Conservation (phyloP, 2,888 invertebrate genomes). For the Melitaea athalia region DNA sequence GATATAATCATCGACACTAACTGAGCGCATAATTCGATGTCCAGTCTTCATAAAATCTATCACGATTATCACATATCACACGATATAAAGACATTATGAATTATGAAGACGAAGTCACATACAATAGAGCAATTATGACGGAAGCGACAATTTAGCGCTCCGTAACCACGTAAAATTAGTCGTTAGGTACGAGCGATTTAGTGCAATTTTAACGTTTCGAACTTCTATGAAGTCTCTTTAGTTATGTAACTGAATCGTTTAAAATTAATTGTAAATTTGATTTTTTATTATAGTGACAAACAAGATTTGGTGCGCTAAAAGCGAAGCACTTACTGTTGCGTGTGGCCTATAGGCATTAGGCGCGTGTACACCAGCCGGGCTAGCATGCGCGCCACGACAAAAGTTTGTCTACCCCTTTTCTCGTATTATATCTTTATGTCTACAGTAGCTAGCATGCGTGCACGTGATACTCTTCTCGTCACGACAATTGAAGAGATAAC, state of each 20-base stretch:
- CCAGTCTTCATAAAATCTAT: neutral
- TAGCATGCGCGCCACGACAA: too few relatives aligned
- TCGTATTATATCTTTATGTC: too few relatives aligned
- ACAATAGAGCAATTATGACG: conserved; percentile 5
- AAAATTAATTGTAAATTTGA: neutral
- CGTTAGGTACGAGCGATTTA: neutral
- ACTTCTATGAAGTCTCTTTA: neutral
- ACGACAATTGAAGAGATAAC: too few relatives aligned
- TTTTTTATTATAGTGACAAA: neutral
- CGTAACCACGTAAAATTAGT: neutral
- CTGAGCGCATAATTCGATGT: too few relatives aligned
- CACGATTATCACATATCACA: neutral
- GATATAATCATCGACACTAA: too few relatives aligned
- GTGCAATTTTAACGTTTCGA: conserved; percentile 3
- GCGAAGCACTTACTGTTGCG: too few relatives aligned
- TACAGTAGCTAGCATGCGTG: too few relatives aligned
- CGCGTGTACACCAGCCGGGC: too few relatives aligned
- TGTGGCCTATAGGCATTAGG: too few relatives aligned
- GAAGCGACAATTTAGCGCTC: neutral
- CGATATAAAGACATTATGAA: neutral
- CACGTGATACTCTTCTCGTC: too few relatives aligned
- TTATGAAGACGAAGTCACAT: neutral
- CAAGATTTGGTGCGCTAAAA: too few relatives aligned
- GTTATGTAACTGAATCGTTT: neutral
- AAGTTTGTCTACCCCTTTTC: too few relatives aligned